phyloP scores from a whole-genome alignment of 2,797 vertebrate species.

The Mallotus villosus region DNA sequence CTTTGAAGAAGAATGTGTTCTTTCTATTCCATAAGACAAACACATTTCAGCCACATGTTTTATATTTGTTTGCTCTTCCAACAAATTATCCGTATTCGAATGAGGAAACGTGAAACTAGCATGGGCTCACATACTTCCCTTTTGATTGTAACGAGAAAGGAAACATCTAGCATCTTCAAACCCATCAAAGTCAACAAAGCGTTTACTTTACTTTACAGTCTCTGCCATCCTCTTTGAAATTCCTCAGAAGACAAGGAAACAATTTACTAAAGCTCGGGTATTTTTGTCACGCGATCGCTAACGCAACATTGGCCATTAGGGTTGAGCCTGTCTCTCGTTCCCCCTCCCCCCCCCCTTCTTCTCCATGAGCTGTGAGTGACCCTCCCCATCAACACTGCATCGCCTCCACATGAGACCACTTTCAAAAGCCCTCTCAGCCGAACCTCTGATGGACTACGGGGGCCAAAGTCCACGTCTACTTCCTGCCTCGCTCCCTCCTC shows the following conservation, averaged over 20 bases:
- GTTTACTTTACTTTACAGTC: slow-evolving; percentile 2
- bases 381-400: slow-evolving; percentile 44
- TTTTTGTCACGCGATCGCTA: slow-evolving; percentile 47
- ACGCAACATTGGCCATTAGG: slow-evolving; percentile 54
- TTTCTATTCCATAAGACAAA: background rate
- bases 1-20: background rate
- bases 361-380: slow-evolving; percentile 47
- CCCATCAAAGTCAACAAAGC: slow-evolving; percentile 44
- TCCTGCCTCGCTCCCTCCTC: slow-evolving; percentile 38
- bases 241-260: slow-evolving; percentile 45
- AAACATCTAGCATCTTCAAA: slow-evolving; percentile 34
- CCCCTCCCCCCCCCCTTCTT: slow-evolving; percentile 41
- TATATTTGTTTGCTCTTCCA: background rate
- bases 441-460: slow-evolving; percentile 51
- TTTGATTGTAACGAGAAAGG: slow-evolving; percentile 37
- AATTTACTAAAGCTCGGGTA: slow-evolving; percentile 24
- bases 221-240: slow-evolving; percentile 56
- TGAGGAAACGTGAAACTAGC: background rate
- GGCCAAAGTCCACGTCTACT: slow-evolving; percentile 55
- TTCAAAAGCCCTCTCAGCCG: slow-evolving; percentile 48
- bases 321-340: slow-evolving; percentile 59
- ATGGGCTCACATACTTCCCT: background rate
- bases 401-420: slow-evolving; percentile 66
- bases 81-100: background rate
- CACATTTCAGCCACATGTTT: background rate